Percentiles rank a stretch among this genome's conserved stretches.
phyloP scores from a whole-genome alignment of 64 coral and sea anemone genomes.

The Porites lutea region DNA sequence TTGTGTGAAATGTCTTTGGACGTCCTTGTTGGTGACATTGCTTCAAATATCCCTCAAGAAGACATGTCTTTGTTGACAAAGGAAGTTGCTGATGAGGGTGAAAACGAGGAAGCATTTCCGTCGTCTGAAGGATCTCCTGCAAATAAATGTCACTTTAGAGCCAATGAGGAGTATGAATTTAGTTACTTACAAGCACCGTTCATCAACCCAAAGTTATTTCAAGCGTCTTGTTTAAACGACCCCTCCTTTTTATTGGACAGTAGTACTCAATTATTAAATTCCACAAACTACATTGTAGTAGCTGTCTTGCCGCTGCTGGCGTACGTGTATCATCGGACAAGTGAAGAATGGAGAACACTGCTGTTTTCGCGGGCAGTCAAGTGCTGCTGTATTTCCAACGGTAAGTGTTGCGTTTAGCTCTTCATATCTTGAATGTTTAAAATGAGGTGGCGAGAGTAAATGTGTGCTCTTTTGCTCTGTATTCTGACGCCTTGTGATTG shows the following conservation, averaged over 20 bases:
- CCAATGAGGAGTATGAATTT: neutral
- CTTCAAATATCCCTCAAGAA: neutral
- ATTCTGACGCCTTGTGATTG: too few species aligned
- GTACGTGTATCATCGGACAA: slow-evolving; percentile 34
- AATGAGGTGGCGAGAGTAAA: too few species aligned
- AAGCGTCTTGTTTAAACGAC: neutral
- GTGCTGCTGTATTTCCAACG: slow-evolving; percentile 39
- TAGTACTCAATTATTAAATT: neutral
- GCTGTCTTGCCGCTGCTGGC: slow-evolving; percentile 29
- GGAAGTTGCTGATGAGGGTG: neutral
- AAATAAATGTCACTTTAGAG: neutral
- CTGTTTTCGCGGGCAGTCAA: slow-evolving; percentile 21
- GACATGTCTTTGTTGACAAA: neutral
- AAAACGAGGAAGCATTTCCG: too few species aligned
- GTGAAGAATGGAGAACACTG: slow-evolving; percentile 21
- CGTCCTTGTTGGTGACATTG: neutral
- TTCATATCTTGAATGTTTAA: too few species aligned
- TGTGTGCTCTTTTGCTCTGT: too few species aligned
- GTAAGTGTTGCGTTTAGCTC: neutral
- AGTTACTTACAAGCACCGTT: neutral
- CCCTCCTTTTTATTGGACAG: neutral
- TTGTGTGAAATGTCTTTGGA: neutral
- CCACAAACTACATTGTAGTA: slow-evolving; percentile 19
- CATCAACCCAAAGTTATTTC: slow-evolving; percentile 11
- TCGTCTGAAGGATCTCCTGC: neutral